Evolutionary conservation across 2,113 vertebrate genomes (phyloP).

Genomic region (Atherinomorus stipes): DNA sequence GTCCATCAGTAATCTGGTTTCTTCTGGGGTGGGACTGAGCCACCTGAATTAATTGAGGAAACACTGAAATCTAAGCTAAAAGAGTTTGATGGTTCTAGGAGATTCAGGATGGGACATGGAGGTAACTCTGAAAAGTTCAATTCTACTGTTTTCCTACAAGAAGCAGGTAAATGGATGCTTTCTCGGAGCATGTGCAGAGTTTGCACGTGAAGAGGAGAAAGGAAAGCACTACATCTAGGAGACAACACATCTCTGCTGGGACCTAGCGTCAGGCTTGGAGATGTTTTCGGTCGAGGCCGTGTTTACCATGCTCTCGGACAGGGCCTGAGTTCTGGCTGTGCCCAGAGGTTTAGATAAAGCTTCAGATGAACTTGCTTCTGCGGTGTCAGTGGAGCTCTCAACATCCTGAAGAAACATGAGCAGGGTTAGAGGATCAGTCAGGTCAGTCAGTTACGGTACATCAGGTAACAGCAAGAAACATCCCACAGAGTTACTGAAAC

Average conservation of each 20-base stretch:
- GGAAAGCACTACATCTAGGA: slow-evolving; percentile 68
- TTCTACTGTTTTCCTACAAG: neutral
- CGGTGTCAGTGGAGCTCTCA: slow-evolving; percentile 35
- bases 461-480: neutral
- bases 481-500: slow-evolving; percentile 30
- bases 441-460: slow-evolving; percentile 29
- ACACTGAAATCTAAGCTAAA: neutral
- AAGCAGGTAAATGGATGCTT: neutral
- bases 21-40: too few species aligned
- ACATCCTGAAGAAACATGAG: slow-evolving; percentile 73
- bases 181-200: neutral
- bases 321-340: slow-evolving; percentile 63
- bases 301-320: slow-evolving; percentile 77
- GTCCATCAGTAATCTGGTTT: neutral
- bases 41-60: neutral
- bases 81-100: neutral
- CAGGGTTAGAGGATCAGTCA: slow-evolving; percentile 63
- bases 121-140: neutral
- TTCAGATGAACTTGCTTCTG: slow-evolving; percentile 58
- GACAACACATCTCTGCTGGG: slow-evolving; percentile 77
- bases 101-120: too few species aligned
- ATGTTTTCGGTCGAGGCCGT: slow-evolving; percentile 61
- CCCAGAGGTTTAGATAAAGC: slow-evolving; percentile 53
- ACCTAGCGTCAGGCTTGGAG: slow-evolving; percentile 61
- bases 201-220: neutral